These are phyloP conservation scores for Drosophila tropicalis DNA, from an alignment of 1,140 invertebrate species.

Conservation along the genomic window DNA sequence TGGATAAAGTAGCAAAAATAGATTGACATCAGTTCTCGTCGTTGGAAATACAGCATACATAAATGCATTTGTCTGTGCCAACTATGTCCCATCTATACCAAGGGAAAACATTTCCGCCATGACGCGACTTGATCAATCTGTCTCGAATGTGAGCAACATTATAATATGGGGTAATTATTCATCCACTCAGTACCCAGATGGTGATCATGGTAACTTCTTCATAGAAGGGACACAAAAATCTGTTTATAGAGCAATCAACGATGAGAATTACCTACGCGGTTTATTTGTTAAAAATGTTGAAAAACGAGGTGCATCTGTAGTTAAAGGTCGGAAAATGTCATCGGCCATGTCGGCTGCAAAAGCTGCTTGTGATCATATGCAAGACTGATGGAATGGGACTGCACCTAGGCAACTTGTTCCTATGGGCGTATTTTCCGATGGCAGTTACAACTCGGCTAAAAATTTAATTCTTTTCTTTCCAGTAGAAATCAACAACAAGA, in stretches of 20 bases:
- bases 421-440: too few species aligned
- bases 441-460: too few species aligned
- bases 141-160: slow-evolving; percentile 93
- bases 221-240: slow-evolving; percentile 84
- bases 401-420: too few species aligned
- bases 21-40: slow-evolving; percentile 96
- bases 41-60: slow-evolving; percentile 99
- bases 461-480: too few species aligned
- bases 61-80: slow-evolving; percentile 97
- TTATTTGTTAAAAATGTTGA: slow-evolving; percentile 97
- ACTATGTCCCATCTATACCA: slow-evolving; percentile 99
- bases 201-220: slow-evolving; percentile 91
- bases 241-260: slow-evolving; percentile 90
- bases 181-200: slow-evolving; percentile 99
- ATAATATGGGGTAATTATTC: slow-evolving; percentile 99
- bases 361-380: slow-evolving; percentile 98
- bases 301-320: slow-evolving; percentile 98
- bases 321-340: slow-evolving; percentile 98
- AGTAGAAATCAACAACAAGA: too few species aligned
- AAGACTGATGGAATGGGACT: too few species aligned
- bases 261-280: slow-evolving; percentile 89
- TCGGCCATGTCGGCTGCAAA: slow-evolving; percentile 99
- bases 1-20: slow-evolving; percentile 97
- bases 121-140: slow-evolving; percentile 97
- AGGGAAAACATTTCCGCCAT: slow-evolving; percentile 98